Evolutionary conservation across 2,888 invertebrate species (phyloP).

Genomic region (Scaptomyza tumidula): DNA sequence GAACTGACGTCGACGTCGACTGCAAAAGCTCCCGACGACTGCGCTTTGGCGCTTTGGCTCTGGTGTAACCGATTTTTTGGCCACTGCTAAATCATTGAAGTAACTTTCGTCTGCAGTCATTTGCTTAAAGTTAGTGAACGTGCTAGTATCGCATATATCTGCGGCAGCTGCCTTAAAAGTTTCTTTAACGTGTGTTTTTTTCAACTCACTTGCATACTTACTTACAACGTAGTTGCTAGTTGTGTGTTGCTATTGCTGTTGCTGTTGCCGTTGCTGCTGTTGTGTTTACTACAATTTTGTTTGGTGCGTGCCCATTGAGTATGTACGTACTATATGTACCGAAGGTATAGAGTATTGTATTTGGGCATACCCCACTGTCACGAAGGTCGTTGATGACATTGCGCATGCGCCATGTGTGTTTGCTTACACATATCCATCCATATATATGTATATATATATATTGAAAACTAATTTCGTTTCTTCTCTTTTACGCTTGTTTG

Average conservation of each 20-base stretch:
- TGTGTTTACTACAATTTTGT: constrained; percentile 17
- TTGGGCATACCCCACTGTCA: constrained; percentile 15
- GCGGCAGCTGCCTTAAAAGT: constrained; percentile 55
- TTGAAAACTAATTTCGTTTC: constrained; percentile 7
- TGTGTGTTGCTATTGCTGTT: constrained; percentile 13
- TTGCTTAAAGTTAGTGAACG: constrained; percentile 85
- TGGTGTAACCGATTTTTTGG: constrained; percentile 79
- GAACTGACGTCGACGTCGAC: constrained; percentile 41
- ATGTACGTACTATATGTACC: constrained; percentile 6
- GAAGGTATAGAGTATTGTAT: constrained; percentile 7
- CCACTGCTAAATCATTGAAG: constrained; percentile 83
- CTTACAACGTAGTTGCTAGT: constrained; percentile 30
- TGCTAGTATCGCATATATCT: constrained; percentile 82
- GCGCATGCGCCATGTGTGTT: constrained; percentile 26
- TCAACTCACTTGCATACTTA: constrained; percentile 4
- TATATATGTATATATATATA: neutral
- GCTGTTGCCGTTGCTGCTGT: constrained; percentile 1
- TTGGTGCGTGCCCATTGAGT: constrained; percentile 39
- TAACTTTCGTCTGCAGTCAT: constrained; percentile 85
- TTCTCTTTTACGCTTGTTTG: neutral
- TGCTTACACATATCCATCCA: too few relatives aligned
- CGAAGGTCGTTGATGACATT: constrained; percentile 29
- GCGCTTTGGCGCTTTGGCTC: constrained; percentile 56
- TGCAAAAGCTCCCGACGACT: constrained; percentile 60
- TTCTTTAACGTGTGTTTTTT: constrained; percentile 8